A percentile compares a stretch with the other conserved stretches of the same genome.
phyloP scores from a whole-genome alignment of 37 sponge, comb jelly and placozoan genomes.

The Spongilla lacustris region DNA sequence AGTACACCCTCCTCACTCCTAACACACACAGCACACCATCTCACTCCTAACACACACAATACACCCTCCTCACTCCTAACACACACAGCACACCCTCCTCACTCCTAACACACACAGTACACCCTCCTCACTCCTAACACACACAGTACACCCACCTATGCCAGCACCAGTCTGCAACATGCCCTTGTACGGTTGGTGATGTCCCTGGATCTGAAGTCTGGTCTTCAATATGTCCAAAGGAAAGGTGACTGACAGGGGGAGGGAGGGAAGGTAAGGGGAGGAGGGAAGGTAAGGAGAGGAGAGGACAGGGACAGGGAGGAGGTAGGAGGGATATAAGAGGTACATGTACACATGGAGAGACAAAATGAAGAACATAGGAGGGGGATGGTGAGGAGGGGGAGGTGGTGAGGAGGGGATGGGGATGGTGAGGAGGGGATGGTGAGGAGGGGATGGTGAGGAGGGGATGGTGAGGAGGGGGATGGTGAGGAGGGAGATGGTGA shows the following conservation, averaged over 20 bases:
- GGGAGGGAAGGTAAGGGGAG: not conserved
- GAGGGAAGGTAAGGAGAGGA: not conserved
- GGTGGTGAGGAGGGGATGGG: too few species aligned
- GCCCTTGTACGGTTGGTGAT: constrained; percentile 57
- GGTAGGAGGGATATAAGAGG: not conserved
- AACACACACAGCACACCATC: not conserved
- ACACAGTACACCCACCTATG: constrained; percentile 42
- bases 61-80: not conserved
- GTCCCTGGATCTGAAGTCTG: constrained; percentile 84
- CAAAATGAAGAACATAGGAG: too few species aligned
- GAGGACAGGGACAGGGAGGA: not conserved
- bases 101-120: not conserved
- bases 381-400: too few species aligned
- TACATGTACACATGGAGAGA: too few species aligned
- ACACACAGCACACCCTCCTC: not conserved
- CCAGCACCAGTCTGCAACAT: constrained; percentile 64
- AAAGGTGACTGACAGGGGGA: constrained; percentile 58
- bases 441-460: too few species aligned
- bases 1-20: not conserved
- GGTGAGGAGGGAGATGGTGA: too few species aligned
- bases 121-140: not conserved
- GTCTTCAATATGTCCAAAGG: constrained; percentile 89
- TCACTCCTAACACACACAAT: constrained; percentile 16
- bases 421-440: too few species aligned
- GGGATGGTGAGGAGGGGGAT: too few species aligned